A percentile compares a stretch with the other conserved stretches of the same genome.
Conservation (phyloP, 2,888 invertebrate genomes). For the Caenorhabditis sp. region DNA sequence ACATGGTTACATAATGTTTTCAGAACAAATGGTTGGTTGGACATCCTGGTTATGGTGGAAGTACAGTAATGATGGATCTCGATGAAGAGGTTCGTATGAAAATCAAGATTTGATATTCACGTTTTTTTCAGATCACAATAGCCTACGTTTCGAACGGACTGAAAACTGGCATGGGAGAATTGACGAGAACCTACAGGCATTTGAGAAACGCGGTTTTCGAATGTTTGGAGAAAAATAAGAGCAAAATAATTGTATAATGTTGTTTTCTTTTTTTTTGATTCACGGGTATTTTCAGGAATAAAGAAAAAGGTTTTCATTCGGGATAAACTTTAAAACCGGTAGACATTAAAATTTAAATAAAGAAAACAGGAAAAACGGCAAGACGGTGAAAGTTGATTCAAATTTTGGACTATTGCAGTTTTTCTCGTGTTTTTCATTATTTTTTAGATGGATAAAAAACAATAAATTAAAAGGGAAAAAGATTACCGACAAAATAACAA, state of each 20-base stretch:
- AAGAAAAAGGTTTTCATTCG: neutral
- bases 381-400: neutral
- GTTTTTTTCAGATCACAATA: slow-evolving; percentile 56
- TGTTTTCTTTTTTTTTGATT: neutral
- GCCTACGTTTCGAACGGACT: slow-evolving; percentile 68
- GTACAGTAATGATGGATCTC: slow-evolving; percentile 67
- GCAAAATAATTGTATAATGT: neutral
- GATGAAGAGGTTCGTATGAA: slow-evolving; percentile 61
- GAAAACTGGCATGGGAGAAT: slow-evolving; percentile 69
- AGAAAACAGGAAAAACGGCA: neutral
- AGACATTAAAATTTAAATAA: neutral
- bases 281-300: neutral
- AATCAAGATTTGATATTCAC: neutral
- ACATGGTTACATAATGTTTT: slow-evolving; percentile 10
- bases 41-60: slow-evolving; percentile 67
- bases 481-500: slow-evolving; percentile 7
- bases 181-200: slow-evolving; percentile 65
- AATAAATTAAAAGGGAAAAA: slow-evolving; percentile 9
- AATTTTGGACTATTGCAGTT: neutral
- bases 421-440: neutral
- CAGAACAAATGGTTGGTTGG: slow-evolving; percentile 65
- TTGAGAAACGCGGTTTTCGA: slow-evolving; percentile 64
- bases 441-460: neutral
- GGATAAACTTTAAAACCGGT: neutral
- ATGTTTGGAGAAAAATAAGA: slow-evolving; percentile 45